Evolutionary conservation across 2,797 vertebrate species (phyloP), one percentile per base, ranked within the genome.

Genomic region (Aulostomus chinensis): DNA sequence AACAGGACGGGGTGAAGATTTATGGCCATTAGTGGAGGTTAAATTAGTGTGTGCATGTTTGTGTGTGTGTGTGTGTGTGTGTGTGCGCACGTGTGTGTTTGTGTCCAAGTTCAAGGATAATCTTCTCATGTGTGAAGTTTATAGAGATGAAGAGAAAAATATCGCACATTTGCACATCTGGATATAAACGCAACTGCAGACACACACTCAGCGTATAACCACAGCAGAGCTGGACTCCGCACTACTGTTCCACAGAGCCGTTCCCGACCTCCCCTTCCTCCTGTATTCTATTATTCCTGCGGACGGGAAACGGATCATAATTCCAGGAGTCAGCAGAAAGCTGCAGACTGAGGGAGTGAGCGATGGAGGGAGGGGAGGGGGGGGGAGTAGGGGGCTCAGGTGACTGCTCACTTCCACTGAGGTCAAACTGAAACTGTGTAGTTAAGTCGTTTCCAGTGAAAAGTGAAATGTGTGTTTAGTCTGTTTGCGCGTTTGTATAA

Each of bases 291-390:
- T 87, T 86, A 86, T 87, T 86, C 78, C 76, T 79, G 76, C 15
- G 82, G 79, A 86, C 72, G 76, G 83, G 86, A 86, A 88, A 84
- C 65, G 56, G 77, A 83, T 82, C 81, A 86, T 80, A 83, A 86
- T 84, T 83, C 83, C 68, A 53, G 43, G 66, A 89, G 83, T 87
- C 86, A 86, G 84, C 86, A 84, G 52, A 87, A 86, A 85, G 74
- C 69, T 72, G 63, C 70, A 78, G 78, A 83, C 59, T 60, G 73
- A 62, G 65, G 68, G 69, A 74, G 71, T 29, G 57, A 70, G 71
- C 20, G 54, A 36, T 36, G 32, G 55, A 48, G 40, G 43, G 42
- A 46, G 22, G n/a, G 56, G 5, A 1, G 3, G 0, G 7, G 5
- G 18, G 2, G 30, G n/a, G 9, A 7, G 16, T n/a, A 22, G 35